These are phyloP conservation scores for Cuniculus paca DNA, from an alignment of 2,797 vertebrate species.

Conservation along the genomic window DNA sequence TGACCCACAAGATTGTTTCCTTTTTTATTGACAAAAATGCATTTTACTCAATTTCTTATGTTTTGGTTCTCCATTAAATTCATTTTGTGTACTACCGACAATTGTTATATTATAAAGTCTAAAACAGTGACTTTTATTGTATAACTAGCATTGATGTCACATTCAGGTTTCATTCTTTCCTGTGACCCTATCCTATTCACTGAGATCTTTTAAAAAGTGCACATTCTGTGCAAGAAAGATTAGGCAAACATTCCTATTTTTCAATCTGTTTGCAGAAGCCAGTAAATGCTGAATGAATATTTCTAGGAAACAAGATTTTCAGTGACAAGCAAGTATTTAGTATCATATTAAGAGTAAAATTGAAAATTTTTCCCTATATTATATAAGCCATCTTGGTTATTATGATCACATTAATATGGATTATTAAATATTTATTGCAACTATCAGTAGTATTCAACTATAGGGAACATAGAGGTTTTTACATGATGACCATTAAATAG, in stretches of 20 bases:
- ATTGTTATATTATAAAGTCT: constrained; percentile 38
- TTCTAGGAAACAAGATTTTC: constrained; percentile 49
- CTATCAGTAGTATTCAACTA: neutral
- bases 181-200: constrained; percentile 48
- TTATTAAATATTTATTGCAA: constrained; percentile 14
- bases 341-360: neutral
- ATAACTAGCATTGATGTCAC: constrained; percentile 42
- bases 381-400: neutral
- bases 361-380: neutral
- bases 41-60: constrained; percentile 72
- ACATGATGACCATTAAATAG: neutral
- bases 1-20: constrained; percentile 71
- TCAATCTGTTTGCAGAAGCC: constrained; percentile 58
- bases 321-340: neutral
- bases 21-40: constrained; percentile 74
- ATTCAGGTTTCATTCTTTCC: constrained; percentile 62
- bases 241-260: constrained; percentile 64
- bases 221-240: constrained; percentile 55
- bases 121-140: constrained; percentile 71
- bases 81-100: constrained; percentile 63
- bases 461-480: neutral
- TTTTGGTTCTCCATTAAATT: constrained; percentile 71
- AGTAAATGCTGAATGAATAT: constrained; percentile 46
- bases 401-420: neutral
- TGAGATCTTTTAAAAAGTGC: constrained; percentile 72